Base-by-base conservation (phyloP, 53 echinoderm and acorn worm genomes). In the Actinopyga echinites region DNA sequence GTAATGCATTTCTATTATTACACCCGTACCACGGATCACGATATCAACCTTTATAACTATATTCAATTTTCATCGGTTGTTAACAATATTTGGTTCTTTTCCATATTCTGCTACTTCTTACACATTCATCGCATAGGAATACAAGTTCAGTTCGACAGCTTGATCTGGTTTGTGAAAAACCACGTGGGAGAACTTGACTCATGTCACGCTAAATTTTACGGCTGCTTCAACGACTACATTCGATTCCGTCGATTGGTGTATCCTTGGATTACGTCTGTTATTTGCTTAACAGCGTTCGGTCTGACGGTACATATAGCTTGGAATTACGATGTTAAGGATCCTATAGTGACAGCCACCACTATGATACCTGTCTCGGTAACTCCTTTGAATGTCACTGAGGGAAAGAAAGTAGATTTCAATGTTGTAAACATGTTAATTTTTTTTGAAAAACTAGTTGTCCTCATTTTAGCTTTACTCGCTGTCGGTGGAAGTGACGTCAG, bases 211-310 rank as follows among this genome's bases (percentile, higher is more conserved):
- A 71, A 71, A 22, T 35, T 71, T 21, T 25, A 43, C 42, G 40
- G 42, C 31, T 37, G 38, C 23, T 20, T 71, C 4, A 71, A 40
- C 24, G 73, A 71, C 73, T 71, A 32, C 35, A 24, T 71, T n/a
- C 19, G 19, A 40, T 20, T 71, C 20, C 40, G 42, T 20, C 24
- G 40, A n/a, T 17, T 71, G n/a, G 24, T 71, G 20, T 43, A 43
- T 25, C 73, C 73, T 8, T 71, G 73, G 73, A 71, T 71, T 40
- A 37, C 15, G 32, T 38, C 42, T 37, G 73, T 71, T n/a, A 40
- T 71, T n/a, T 71, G 40, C 44, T 20, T 24, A n/a, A 71, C 40
- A 6, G 24, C 45, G 36, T 71, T 71, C 73, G 73, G 73, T 10
- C 20, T 71, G 25, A 43, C 73, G n/a, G n/a, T n/a, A n/a, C n/a